phyloP scores from a whole-genome alignment of 2,888 invertebrate genomes.

The Nebria salina region DNA sequence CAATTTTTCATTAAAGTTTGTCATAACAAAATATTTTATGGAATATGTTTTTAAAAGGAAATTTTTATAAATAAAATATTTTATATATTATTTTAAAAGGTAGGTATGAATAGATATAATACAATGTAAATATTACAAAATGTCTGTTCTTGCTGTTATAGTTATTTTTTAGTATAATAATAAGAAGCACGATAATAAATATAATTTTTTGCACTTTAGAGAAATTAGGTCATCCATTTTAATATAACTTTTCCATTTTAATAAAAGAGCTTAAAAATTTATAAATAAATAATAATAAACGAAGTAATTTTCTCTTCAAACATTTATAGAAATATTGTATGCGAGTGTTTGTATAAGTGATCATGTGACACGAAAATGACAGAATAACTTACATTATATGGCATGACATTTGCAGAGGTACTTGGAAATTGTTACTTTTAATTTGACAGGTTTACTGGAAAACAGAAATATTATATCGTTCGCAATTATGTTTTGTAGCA shows the following conservation, averaged over 20 bases:
- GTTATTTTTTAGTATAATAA: no score
- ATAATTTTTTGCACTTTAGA: no score
- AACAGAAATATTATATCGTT: neutral
- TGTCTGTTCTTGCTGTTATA: no score
- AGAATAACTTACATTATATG: conserved; percentile 26
- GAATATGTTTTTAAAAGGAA: no score
- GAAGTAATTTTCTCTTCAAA: neutral
- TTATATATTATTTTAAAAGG: no score
- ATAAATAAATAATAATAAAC: neutral
- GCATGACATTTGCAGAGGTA: conserved; percentile 28
- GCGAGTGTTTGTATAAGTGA: neutral
- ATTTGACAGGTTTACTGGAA: neutral
- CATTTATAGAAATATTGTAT: neutral
- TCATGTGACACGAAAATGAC: conserved; percentile 21
- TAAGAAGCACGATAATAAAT: no score
- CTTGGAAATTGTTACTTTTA: neutral
- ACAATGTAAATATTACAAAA: no score
- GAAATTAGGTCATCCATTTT: neutral
- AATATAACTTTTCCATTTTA: neutral
- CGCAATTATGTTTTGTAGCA: neutral
- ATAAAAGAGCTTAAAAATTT: neutral
- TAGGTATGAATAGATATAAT: no score
- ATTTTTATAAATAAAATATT: no score
- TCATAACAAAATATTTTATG: no score
- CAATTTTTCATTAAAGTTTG: no score